Conservation (phyloP, 2,797 vertebrate genomes). For the Oceanodroma leucorhoa region DNA sequence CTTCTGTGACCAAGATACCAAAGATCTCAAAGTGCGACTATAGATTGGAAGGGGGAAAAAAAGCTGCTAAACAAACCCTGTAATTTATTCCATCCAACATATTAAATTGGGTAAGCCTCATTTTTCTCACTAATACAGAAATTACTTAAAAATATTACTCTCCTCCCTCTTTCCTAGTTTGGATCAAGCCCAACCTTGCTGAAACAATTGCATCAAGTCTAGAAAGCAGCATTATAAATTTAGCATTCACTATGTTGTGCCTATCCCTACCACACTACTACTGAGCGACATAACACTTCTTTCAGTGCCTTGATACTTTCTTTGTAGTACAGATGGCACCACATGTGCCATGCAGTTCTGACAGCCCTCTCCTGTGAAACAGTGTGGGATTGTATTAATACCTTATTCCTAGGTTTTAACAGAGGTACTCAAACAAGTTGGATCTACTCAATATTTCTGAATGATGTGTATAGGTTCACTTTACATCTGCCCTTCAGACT, state of each 20-base stretch:
- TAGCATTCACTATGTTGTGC: background rate
- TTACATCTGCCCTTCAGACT: background rate
- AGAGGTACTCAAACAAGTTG: background rate
- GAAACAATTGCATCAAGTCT: background rate
- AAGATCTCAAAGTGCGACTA: background rate
- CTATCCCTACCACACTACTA: background rate
- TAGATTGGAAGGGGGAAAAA: background rate
- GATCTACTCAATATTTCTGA: background rate
- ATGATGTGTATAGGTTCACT: background rate
- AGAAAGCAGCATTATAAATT: conserved; percentile 5
- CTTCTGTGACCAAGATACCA: background rate
- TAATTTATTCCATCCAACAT: conserved; percentile 9
- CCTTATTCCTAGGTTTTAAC: background rate
- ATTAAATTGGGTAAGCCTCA: background rate
- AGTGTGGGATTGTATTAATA: background rate
- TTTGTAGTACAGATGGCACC: conserved; percentile 17
- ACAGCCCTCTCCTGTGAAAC: background rate
- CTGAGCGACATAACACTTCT: background rate
- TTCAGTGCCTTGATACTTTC: background rate
- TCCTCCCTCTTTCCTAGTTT: background rate
- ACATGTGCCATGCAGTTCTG: background rate
- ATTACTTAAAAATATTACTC: conserved; percentile 8
- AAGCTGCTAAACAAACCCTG: background rate
- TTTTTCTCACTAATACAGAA: conserved; percentile 7
- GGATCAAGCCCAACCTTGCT: background rate